Percentiles rank a stretch among this genome's conserved stretches.
phyloP scores from a whole-genome alignment of 2,797 vertebrate genomes.

The Podarcis siculus region DNA sequence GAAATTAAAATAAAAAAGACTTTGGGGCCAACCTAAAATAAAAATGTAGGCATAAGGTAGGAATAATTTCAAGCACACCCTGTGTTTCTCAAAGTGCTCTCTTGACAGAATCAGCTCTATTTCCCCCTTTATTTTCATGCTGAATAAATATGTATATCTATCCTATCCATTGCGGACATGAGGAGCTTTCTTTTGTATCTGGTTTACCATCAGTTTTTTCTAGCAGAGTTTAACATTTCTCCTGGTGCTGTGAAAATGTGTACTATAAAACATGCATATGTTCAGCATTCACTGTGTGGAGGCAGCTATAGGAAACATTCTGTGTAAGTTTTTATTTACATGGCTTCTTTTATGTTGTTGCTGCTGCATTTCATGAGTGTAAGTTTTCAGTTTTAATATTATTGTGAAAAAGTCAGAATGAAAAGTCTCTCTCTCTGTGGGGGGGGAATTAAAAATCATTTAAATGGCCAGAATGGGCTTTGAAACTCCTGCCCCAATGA shows the following conservation, averaged over 20 bases:
- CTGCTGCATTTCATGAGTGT: slow-evolving; percentile 46
- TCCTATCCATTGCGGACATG: slow-evolving; percentile 10
- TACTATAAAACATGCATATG: slow-evolving; percentile 39
- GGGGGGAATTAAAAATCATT: slow-evolving; percentile 38
- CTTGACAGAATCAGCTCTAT: not conserved
- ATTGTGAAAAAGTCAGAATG: slow-evolving; percentile 51
- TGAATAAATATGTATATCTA: slow-evolving; percentile 30
- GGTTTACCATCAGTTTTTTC: not conserved
- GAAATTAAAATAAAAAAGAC: not conserved
- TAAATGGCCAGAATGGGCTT: slow-evolving; percentile 58
- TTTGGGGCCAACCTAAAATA: not conserved
- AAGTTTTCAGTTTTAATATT: slow-evolving; percentile 63
- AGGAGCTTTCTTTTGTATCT: not conserved
- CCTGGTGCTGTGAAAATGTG: slow-evolving; percentile 31
- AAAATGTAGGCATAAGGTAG: not conserved
- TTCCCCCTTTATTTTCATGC: slow-evolving; percentile 29
- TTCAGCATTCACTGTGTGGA: slow-evolving; percentile 27
- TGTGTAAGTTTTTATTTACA: slow-evolving; percentile 15
- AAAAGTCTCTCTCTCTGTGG: not conserved
- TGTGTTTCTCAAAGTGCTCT: not conserved
- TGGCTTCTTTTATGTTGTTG: slow-evolving; percentile 41
- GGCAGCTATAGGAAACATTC: slow-evolving; percentile 47
- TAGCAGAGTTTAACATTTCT: not conserved
- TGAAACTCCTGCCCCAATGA: slow-evolving; percentile 57
- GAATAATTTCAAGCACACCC: not conserved